phyloP scores from a whole-genome alignment of 2,113 vertebrate genomes.

The Brevimyrus niger region DNA sequence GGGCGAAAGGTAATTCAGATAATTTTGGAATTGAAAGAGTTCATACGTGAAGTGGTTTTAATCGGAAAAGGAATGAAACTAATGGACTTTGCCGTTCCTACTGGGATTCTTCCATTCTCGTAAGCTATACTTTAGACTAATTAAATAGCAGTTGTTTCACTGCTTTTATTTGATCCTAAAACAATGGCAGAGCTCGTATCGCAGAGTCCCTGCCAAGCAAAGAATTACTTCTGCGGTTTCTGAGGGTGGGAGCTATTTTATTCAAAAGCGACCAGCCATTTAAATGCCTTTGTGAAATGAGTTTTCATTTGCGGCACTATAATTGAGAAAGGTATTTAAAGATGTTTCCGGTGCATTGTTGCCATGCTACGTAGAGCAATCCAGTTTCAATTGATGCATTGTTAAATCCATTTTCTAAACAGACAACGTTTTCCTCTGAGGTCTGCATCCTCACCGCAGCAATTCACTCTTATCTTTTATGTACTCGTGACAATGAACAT shows the following conservation, averaged over 20 bases:
- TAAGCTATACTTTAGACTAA: conserved; percentile 20
- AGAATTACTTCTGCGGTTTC: conserved; percentile 10
- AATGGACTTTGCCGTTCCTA: not conserved
- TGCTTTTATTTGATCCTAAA: conserved; percentile 29
- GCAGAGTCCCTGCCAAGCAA: conserved; percentile 8
- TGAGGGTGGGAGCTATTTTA: conserved; percentile 10
- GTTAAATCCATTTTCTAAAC: conserved; percentile 17
- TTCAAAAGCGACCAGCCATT: conserved; percentile 4
- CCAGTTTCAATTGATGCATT: conserved; percentile 6
- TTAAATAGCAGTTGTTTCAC: conserved; percentile 26
- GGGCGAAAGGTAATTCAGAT: not conserved
- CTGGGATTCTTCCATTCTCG: conserved; percentile 7
- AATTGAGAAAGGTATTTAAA: conserved; percentile 17
- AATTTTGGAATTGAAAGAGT: not conserved
- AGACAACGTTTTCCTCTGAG: not conserved
- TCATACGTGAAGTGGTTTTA: conserved; percentile 23
- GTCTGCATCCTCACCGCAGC: not conserved
- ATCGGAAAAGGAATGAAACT: conserved; percentile 8
- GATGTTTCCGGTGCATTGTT: conserved; percentile 1
- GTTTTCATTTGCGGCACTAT: conserved; percentile 7
- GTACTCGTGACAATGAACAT: not conserved
- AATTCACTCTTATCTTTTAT: not conserved
- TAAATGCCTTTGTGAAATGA: conserved; percentile 17
- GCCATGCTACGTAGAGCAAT: not conserved
- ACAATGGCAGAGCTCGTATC: conserved; percentile 22